phyloP scores from a whole-genome alignment of 2,797 vertebrate species.

The Gobionotothen gibberifrons region DNA sequence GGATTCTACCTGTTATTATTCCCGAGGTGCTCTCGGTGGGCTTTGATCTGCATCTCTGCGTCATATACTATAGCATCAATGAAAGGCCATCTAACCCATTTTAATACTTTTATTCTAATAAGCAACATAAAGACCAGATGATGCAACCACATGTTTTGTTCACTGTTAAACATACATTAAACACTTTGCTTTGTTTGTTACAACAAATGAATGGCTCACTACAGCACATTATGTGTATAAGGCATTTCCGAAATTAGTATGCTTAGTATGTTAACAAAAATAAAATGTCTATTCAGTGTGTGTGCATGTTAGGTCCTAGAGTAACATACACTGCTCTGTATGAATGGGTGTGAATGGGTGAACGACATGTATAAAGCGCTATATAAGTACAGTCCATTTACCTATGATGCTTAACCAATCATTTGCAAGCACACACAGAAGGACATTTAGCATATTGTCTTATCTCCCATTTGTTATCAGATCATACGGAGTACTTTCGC shows the following conservation, averaged over 20 bases:
- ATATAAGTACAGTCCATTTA: too few relatives aligned
- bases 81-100: slow-evolving; percentile 36
- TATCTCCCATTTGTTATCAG: slow-evolving; percentile 4
- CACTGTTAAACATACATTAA: slow-evolving; percentile 3
- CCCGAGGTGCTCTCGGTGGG: slow-evolving; percentile 24
- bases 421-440: not conserved
- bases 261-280: not conserved
- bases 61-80: slow-evolving; percentile 35
- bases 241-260: not conserved
- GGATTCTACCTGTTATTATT: slow-evolving; percentile 66
- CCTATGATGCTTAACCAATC: not conserved
- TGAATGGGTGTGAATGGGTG: too few relatives aligned
- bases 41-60: slow-evolving; percentile 73
- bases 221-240: not conserved
- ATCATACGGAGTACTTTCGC: not conserved
- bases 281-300: not conserved
- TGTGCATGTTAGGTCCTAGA: too few relatives aligned
- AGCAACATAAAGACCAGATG: not conserved
- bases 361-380: too few relatives aligned
- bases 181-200: slow-evolving; percentile 7
- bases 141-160: not conserved
- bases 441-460: not conserved
- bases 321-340: too few relatives aligned
- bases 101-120: slow-evolving; percentile 28
- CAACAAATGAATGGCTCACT: not conserved